These are phyloP conservation scores for Dysidea cf. avara DNA, from an alignment of 37 sponge, comb jelly and placozoan species.

Conservation along the genomic window DNA sequence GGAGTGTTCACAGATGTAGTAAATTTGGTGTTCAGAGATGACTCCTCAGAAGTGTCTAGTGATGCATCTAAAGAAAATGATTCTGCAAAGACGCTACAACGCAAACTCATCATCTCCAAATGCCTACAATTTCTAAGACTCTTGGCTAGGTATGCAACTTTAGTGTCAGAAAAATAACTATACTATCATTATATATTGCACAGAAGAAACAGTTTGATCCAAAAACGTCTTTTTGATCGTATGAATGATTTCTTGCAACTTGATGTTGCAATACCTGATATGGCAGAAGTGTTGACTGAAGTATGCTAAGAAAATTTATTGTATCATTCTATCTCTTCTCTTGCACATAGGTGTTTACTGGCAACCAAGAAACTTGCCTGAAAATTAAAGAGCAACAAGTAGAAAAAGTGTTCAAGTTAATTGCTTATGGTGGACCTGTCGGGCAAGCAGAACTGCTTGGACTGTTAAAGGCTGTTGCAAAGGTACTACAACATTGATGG, in stretches of 20 bases:
- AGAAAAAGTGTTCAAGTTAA: constrained; percentile 31
- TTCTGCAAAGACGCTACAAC: not conserved
- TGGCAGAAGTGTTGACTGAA: constrained; percentile 23
- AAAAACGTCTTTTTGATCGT: constrained; percentile 45
- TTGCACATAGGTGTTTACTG: constrained; percentile 63
- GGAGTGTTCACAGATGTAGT: constrained; percentile 29
- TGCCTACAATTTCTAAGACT: not conserved
- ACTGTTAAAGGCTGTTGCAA: constrained; percentile 57
- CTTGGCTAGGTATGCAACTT: not conserved
- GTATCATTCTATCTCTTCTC: no score
- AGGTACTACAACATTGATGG: constrained; percentile 68
- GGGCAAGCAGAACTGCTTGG: constrained; percentile 46
- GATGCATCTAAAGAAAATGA: not conserved
- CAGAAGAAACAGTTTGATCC: constrained; percentile 14
- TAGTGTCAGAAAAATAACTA: not conserved
- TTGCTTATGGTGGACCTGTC: not conserved
- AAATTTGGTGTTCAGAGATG: not conserved
- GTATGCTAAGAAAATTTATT: not conserved
- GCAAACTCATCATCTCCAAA: not conserved
- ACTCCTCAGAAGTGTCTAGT: not conserved
- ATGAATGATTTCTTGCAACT: constrained; percentile 30
- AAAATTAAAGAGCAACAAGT: constrained; percentile 32
- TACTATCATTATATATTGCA: not conserved
- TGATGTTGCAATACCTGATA: not conserved
- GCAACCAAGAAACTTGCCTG: constrained; percentile 33